Evolutionary conservation across 2,888 invertebrate genomes (phyloP), one percentile per base, ranked within the genome.

Genomic region (Dicyrtomina minuta): DNA sequence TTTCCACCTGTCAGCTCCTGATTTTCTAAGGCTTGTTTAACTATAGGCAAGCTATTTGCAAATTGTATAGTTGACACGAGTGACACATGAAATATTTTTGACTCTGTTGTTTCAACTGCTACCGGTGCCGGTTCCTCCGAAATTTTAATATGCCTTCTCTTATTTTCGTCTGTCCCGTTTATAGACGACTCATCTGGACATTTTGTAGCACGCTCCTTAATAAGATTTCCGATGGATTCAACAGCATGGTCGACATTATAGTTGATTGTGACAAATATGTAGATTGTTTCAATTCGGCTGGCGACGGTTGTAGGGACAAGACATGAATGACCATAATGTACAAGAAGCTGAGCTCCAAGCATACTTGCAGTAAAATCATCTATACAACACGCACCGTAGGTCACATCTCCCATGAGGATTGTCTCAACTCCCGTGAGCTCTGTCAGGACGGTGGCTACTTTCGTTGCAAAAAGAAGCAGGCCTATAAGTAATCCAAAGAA

Each of bases 311-410:
- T 88, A 1, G 95, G 95, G 79, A 96, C 89, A 64, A 94, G 87
- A 83, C 99, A 99, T 76, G 96, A 97, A 82, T 99, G 99, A 0
- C 97, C 99, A 81, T 99, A 99, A 83, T 99, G 99, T 39, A 99
- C 89, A 74, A 97, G 84, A 24, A 98, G 84, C 79, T 97, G 93
- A 10, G 92, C 93, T 13, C 90, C 92, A 41, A 99, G 85, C 0
- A 95, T 92, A 79, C 88, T 87, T 0, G 98, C 97, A 0, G 96
- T 95, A 81, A 89, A 92, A 84, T 99, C 99, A 81, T 99, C 99
- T 13, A 99, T 90, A 82, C 99, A 99, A 81, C 99, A 99, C 0
- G 99, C 99, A 44, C 99, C 99, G 81, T 99, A 99, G 0, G 99
- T 98, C 17, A 99, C 97, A 83, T 99, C 99, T 8, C 96, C 98